Percentiles rank a stretch among this genome's conserved stretches.
Evolutionary conservation across 2,888 invertebrate species (phyloP).

Genomic region (Mimumesa dahlbomi): DNA sequence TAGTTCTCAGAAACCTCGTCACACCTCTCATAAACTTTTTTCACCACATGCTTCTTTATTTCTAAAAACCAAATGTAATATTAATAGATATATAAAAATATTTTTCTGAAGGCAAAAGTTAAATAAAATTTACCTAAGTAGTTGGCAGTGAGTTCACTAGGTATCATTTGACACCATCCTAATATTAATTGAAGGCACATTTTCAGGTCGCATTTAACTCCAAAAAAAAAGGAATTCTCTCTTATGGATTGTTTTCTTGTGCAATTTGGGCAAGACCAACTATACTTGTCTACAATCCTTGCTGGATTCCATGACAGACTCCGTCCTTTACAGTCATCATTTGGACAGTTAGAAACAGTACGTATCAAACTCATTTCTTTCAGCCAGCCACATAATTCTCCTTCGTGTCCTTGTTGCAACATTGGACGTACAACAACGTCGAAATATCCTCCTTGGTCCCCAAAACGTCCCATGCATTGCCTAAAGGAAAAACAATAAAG

Average conservation of each 20-base stretch:
- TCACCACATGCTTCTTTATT: slow-evolving; percentile 83
- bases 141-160: slow-evolving; percentile 81
- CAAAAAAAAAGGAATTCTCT: slow-evolving; percentile 83
- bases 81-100: too few relatives aligned
- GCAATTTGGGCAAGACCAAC: slow-evolving; percentile 81
- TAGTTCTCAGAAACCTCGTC: slow-evolving; percentile 81
- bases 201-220: slow-evolving; percentile 84
- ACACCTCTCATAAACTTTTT: slow-evolving; percentile 83
- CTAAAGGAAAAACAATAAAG: slow-evolving; percentile 31
- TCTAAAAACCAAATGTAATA: too few relatives aligned
- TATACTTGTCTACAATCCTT: slow-evolving; percentile 81
- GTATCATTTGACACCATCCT: slow-evolving; percentile 86
- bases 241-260: slow-evolving; percentile 80
- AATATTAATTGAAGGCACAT: slow-evolving; percentile 84
- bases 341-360: slow-evolving; percentile 76
- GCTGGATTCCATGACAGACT: slow-evolving; percentile 81
- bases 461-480: slow-evolving; percentile 49
- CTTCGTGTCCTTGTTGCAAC: slow-evolving; percentile 81
- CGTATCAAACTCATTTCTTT: slow-evolving; percentile 81
- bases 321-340: slow-evolving; percentile 78
- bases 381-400: slow-evolving; percentile 82
- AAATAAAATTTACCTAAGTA: slow-evolving; percentile 84
- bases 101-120: too few relatives aligned
- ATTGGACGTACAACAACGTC: slow-evolving; percentile 81
- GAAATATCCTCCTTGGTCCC: slow-evolving; percentile 76